Base-by-base conservation (phyloP, 2,888 invertebrate genomes). In the Cyrtodaria siliqua region DNA sequence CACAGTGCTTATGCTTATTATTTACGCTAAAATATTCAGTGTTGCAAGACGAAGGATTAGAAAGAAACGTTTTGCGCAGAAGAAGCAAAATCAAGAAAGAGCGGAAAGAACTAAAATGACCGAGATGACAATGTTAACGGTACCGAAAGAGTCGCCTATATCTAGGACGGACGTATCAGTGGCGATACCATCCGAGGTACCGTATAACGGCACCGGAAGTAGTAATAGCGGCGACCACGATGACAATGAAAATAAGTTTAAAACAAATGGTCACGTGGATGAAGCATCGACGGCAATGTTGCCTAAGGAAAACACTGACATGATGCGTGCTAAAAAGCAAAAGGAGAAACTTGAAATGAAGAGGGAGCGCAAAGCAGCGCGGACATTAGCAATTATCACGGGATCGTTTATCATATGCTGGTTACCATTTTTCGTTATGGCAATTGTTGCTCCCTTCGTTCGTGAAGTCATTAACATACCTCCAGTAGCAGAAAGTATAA, bases 1-100 rank as follows among this genome's bases (percentile, higher is more conserved):
- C 1, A 95, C 99, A 42, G 94, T 97, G 80, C 96, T 98, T 84
- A 99, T 99, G 92, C 95, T 99, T 85, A 96, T 97, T 85, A 95
- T 99, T 49, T 99, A 99, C 94, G 98, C 97, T 96, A 97, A 97
- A 94, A 99, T 99, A 93, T 99, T 85, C 94, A 97, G 98, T 93
- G 96, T 97, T 47, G 99, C 99, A 2, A 94, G 98, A 71, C 95
- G 95, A 93, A 95, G 97, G 92, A 97, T 97, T 89, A 94, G 97
- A 24, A 92, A 92, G 82, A 91, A 91, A 74, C 85, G 87, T 18
- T 92, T 93, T 79, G 79, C 73, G 8, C 77, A 84, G 44, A 50
- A 71, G 68, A 53, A 67, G 62, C 40, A 75, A 47, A 40, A 75
- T 68, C 57, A 70, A 20, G 27, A 69, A 60, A 44, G 33, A 29